Conservation (phyloP, 2,113 vertebrate genomes). For the Pristiophorus japonicus region DNA sequence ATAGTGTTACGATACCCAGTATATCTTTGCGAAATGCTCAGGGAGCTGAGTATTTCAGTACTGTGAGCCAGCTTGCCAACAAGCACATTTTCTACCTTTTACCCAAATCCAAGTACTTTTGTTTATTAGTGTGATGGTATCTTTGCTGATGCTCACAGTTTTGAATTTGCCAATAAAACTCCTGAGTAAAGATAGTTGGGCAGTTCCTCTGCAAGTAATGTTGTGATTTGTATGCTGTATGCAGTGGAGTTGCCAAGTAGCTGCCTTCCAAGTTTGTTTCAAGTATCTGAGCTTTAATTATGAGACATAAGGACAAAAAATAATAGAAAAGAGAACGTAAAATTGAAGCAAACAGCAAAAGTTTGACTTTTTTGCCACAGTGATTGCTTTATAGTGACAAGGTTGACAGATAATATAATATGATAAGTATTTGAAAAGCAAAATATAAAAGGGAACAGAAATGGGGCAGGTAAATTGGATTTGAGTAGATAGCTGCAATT, state of each 20-base stretch:
- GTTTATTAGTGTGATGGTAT: background rate
- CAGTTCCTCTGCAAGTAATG: background rate
- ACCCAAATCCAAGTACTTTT: background rate
- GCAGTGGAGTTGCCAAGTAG: background rate
- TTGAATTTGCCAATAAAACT: background rate
- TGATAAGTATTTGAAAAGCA: background rate
- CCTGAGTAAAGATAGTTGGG: background rate
- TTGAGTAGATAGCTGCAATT: background rate
- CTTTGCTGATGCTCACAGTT: background rate
- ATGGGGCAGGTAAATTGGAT: background rate
- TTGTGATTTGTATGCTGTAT: background rate
- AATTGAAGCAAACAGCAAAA: background rate
- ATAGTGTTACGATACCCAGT: background rate
- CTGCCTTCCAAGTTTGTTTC: background rate
- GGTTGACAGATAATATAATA: background rate
- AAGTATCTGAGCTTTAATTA: conserved; percentile 1
- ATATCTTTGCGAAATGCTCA: background rate
- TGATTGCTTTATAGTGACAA: background rate
- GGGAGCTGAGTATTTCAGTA: background rate
- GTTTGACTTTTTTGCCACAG: background rate
- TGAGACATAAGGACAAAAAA: background rate
- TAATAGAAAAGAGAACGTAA: background rate
- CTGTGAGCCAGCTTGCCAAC: background rate
- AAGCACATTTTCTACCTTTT: background rate
- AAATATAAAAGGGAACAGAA: background rate